Conservation (phyloP, 2,888 invertebrate species). For the Megamerina dolium region DNA sequence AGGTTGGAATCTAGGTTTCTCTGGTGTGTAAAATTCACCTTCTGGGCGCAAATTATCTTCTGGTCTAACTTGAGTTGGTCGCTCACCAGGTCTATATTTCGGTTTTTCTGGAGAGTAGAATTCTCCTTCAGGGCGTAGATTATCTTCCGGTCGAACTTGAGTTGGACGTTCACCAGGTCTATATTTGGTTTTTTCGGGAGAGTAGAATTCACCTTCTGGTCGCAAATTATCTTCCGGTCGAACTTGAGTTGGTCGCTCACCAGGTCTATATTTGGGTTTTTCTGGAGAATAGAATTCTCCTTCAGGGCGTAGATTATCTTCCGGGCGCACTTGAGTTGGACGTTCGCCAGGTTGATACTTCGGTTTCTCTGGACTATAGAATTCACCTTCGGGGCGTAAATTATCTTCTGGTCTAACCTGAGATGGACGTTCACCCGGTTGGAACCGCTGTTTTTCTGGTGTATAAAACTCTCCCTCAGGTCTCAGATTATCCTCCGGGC, state of each 20-base stretch:
- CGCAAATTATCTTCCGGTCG: conserved; percentile 53
- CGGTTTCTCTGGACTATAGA: conserved; percentile 51
- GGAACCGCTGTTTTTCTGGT: conserved; percentile 50
- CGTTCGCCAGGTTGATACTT: conserved; percentile 43
- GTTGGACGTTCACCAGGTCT: conserved; percentile 54
- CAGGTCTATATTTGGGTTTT: conserved; percentile 44
- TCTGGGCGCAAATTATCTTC: conserved; percentile 54
- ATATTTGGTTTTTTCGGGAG: conserved; percentile 41
- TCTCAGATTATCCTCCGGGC: conserved; percentile 50
- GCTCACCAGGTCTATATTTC: conserved; percentile 51
- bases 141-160: conserved; percentile 56
- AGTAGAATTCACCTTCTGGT: conserved; percentile 45
- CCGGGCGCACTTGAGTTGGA: conserved; percentile 43
- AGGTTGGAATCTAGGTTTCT: conserved; percentile 51
- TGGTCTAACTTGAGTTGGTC: conserved; percentile 48
- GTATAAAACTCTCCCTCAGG: conserved; percentile 56
- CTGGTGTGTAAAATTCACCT: conserved; percentile 49
- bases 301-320: conserved; percentile 57
- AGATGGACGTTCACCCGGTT: conserved; percentile 51
- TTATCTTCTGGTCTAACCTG: conserved; percentile 50
- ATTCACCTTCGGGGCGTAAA: conserved; percentile 34
- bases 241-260: conserved; percentile 53
- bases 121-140: conserved; percentile 55
- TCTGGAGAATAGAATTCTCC: conserved; percentile 53
- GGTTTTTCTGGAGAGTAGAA: conserved; percentile 42